phyloP scores from a whole-genome alignment of 2,113 vertebrate species.

The Pongo abelii region DNA sequence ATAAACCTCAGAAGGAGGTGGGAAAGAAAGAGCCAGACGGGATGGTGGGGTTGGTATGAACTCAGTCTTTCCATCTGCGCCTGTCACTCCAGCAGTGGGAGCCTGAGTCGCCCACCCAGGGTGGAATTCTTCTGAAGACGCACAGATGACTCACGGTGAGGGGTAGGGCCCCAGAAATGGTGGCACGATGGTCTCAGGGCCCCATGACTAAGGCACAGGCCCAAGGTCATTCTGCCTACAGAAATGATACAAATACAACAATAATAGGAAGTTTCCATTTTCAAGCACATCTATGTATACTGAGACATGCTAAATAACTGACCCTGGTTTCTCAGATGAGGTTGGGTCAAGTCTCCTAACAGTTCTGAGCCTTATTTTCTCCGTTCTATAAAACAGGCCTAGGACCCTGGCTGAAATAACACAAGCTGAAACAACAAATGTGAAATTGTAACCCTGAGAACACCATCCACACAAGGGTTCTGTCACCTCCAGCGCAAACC shows the following conservation, averaged over 20 bases:
- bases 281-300: background rate
- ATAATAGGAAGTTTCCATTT: background rate
- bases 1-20: background rate
- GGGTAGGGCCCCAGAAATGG: background rate
- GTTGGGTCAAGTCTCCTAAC: background rate
- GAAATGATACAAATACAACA: background rate
- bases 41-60: background rate
- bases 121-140: background rate
- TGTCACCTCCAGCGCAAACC: background rate
- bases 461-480: rapidly evolving
- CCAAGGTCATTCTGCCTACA: background rate
- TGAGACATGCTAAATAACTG: background rate
- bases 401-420: background rate
- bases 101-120: too few species aligned
- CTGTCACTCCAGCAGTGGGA: background rate
- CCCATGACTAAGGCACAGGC: background rate
- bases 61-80: background rate
- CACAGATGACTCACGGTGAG: rapidly evolving
- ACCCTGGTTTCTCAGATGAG: background rate
- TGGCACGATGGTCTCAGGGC: rapidly evolving
- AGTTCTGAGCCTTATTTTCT: background rate
- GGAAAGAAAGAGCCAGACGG: background rate
- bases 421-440: background rate
- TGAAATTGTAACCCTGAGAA: background rate
- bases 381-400: background rate